A percentile compares a stretch with the other conserved stretches of the same genome.
Conservation (phyloP, 37 sponge, comb jelly and placozoan species). For the Dysidea cf. avara region DNA sequence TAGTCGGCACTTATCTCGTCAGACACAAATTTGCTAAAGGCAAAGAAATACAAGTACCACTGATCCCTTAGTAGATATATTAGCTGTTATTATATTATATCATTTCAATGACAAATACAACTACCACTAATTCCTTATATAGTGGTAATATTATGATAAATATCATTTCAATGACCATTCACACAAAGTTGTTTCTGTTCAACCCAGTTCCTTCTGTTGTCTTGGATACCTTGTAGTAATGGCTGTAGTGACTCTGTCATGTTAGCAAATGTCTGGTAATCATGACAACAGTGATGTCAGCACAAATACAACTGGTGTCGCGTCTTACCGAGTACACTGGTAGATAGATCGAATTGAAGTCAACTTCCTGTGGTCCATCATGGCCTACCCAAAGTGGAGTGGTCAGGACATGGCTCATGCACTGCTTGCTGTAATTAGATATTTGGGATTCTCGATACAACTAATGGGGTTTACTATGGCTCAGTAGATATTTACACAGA, state of each 20-base stretch:
- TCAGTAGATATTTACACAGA: too few relatives aligned
- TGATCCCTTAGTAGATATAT: too few relatives aligned
- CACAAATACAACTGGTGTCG: background rate
- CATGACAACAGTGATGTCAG: background rate
- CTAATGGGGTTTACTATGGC: too few relatives aligned
- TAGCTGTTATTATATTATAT: too few relatives aligned
- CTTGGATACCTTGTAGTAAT: slow-evolving; percentile 43
- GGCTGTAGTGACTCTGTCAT: slow-evolving; percentile 22
- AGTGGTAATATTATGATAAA: too few relatives aligned
- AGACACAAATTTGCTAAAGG: slow-evolving; percentile 62
- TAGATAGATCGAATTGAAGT: slow-evolving; percentile 74
- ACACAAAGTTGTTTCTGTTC: background rate
- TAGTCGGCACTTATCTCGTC: slow-evolving; percentile 45
- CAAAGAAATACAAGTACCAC: slow-evolving; percentile 32
- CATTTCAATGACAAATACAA: too few relatives aligned
- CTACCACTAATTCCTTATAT: too few relatives aligned
- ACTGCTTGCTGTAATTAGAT: too few relatives aligned
- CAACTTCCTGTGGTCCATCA: slow-evolving; percentile 87
- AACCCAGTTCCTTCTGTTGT: slow-evolving; percentile 53
- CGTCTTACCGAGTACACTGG: slow-evolving; percentile 77
- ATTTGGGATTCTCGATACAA: too few relatives aligned
- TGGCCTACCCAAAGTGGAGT: too few relatives aligned
- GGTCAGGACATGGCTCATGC: too few relatives aligned
- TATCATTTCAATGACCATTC: too few relatives aligned
- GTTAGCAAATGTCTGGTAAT: slow-evolving; percentile 22